These are phyloP conservation scores for Ceyx cyanopectus DNA, from an alignment of 2,113 vertebrate genomes.

Conservation along the genomic window DNA sequence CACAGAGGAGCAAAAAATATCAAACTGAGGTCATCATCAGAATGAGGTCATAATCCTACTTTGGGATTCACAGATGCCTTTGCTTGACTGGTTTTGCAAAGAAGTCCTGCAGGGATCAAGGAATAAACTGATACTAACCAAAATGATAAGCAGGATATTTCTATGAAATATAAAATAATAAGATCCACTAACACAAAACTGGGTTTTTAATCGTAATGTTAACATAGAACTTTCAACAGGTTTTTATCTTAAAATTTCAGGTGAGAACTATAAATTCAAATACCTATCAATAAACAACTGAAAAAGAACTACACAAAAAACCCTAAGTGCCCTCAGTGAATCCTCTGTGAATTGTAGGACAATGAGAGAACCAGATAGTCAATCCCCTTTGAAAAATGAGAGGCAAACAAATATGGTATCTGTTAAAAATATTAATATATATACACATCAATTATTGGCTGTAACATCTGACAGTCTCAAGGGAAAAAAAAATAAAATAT, in stretches of 20 bases:
- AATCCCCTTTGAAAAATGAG: not conserved
- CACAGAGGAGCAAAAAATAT: slow-evolving; percentile 8
- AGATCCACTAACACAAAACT: not conserved
- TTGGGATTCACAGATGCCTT: slow-evolving; percentile 16
- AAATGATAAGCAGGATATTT: not conserved
- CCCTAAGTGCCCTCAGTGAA: not conserved
- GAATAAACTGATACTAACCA: not conserved
- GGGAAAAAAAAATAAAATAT: not conserved
- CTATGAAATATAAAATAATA: not conserved
- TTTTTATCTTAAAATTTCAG: not conserved
- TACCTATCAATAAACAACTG: not conserved
- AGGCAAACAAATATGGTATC: not conserved
- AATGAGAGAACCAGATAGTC: not conserved
- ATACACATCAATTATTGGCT: not conserved
- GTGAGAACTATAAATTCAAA: not conserved
- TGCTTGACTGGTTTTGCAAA: not conserved
- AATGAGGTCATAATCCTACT: slow-evolving; percentile 53
- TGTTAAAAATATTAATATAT: not conserved
- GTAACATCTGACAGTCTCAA: not conserved
- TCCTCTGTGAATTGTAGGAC: not conserved
- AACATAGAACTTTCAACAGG: not conserved
- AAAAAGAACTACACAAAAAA: not conserved
- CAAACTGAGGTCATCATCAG: slow-evolving; percentile 30
- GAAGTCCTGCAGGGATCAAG: not conserved
- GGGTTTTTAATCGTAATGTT: not conserved